These are phyloP conservation scores for Synanthedon formicaeformis DNA, from an alignment of 2,888 invertebrate species.

Conservation along the genomic window DNA sequence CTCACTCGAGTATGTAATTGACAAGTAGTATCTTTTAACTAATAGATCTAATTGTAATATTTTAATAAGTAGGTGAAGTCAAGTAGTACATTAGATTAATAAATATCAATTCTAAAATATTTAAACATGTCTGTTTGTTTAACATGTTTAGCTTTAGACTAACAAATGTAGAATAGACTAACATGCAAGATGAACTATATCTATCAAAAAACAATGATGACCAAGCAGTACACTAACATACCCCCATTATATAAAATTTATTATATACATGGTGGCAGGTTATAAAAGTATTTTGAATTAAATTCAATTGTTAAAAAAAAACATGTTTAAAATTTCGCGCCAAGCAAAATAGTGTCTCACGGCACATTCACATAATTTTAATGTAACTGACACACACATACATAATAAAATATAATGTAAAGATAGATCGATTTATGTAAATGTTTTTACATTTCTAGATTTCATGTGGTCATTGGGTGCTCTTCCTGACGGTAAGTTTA, in stretches of 20 bases:
- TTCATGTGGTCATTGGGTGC: constrained; percentile 99
- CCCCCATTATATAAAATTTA: constrained; percentile 36
- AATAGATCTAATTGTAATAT: constrained; percentile 66
- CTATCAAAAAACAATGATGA: constrained; percentile 26
- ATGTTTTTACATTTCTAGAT: constrained; percentile 84
- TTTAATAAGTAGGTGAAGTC: constrained; percentile 51
- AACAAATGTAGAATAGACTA: constrained; percentile 67
- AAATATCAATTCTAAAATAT: constrained; percentile 66
- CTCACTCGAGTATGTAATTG: constrained; percentile 21
- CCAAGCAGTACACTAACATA: constrained; percentile 47
- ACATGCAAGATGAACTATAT: constrained; percentile 40
- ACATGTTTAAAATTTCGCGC: constrained; percentile 36
- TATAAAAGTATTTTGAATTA: constrained; percentile 30
- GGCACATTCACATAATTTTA: constrained; percentile 28
- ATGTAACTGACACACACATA: constrained; percentile 15
- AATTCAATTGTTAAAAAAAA: no score
- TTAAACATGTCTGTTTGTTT: constrained; percentile 68
- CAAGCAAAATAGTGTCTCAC: constrained; percentile 71
- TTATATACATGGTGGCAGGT: constrained; percentile 32
- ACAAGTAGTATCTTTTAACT: constrained; percentile 53
- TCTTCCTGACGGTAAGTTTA: constrained; percentile 94
- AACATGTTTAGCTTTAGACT: constrained; percentile 70
- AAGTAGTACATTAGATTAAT: constrained; percentile 62
- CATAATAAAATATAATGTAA: constrained; percentile 53
- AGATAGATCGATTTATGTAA: constrained; percentile 68